phyloP scores from a whole-genome alignment of 2,797 vertebrate genomes.

The Calcarius lapponicus region DNA sequence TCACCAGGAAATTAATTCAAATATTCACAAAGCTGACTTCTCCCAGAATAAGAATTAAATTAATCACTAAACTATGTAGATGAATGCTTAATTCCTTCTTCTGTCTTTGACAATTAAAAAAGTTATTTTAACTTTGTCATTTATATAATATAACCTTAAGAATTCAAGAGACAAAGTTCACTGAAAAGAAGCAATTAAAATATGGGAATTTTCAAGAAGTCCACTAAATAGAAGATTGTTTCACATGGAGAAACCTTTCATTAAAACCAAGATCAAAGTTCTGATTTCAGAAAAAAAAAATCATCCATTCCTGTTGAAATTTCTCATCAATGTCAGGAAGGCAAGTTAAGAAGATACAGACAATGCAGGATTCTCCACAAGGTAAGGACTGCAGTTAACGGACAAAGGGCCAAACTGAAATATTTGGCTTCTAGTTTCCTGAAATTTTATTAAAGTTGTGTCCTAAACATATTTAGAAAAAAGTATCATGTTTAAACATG shows the following conservation, averaged over 20 bases:
- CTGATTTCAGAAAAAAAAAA: neutral
- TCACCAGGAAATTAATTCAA: neutral
- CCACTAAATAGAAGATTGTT: neutral
- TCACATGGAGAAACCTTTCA: neutral
- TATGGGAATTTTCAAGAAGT: neutral
- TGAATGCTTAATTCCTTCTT: neutral
- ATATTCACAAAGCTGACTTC: neutral
- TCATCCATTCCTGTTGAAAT: neutral
- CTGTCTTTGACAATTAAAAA: neutral
- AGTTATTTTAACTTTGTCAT: neutral
- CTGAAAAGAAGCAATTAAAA: neutral
- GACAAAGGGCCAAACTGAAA: neutral
- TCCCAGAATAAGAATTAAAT: neutral
- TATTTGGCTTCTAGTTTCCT: neutral
- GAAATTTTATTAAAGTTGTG: neutral
- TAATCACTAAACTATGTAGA: neutral
- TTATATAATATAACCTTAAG: neutral
- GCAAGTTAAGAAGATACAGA: neutral
- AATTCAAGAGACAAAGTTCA: neutral
- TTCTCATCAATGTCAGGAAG: neutral
- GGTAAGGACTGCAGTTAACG: neutral
- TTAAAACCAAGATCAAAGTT: neutral
- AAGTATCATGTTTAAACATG: neutral
- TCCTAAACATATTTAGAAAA: neutral
- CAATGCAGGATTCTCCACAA: neutral